Evolutionary conservation across 1,140 invertebrate genomes (phyloP), one percentile per base, ranked within the genome.

Genomic region (Drosophila nannoptera): DNA sequence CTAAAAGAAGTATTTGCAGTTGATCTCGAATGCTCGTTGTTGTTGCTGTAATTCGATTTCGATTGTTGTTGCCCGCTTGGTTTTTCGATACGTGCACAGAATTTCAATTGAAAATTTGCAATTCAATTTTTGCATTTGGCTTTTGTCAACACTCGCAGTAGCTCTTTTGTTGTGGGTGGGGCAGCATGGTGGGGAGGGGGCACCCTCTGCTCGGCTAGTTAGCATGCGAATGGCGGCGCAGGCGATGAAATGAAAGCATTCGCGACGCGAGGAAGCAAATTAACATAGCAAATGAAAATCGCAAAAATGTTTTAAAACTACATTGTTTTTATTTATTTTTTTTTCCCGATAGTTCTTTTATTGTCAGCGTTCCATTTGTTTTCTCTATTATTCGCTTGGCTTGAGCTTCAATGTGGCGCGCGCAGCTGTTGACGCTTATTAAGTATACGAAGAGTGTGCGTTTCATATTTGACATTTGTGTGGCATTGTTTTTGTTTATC

Each of bases 101-200:
- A 86, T 84, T 77, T 86, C 40, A 69, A 81, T 75, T 48, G 71
- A 77, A 22, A 76, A 81, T 82, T 84, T 86, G 81, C 82, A 84
- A 84, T 86, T 84, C 70, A 74, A 81, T 77, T 77, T 76, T 65
- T 40, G 62, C 53, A 61, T 75, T 76, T 53, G 32, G 35, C 65
- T 72, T 73, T 52, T 73, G 40, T 48, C 55, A 61, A 60, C 58
- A 43, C 61, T 31, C 11, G 50, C 58, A 38, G 36, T 48, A 53
- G 54, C 35, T 7, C 6, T n/a, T 5, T 42, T 16, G 38, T 22
- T 9, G 46, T 32, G n/a, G 38, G 31, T n/a, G 46, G 7, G 12
- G 31, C n/a, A 55, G 4, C 0, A 22, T 8, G 9, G 4, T 5
- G 33, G 22, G 14, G 5, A 7, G 29, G 55, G 32, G 52, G 33